Percentiles rank a stretch among this genome's conserved stretches.
phyloP scores from a whole-genome alignment of 2,797 vertebrate species.

The Sternotherus odoratus region DNA sequence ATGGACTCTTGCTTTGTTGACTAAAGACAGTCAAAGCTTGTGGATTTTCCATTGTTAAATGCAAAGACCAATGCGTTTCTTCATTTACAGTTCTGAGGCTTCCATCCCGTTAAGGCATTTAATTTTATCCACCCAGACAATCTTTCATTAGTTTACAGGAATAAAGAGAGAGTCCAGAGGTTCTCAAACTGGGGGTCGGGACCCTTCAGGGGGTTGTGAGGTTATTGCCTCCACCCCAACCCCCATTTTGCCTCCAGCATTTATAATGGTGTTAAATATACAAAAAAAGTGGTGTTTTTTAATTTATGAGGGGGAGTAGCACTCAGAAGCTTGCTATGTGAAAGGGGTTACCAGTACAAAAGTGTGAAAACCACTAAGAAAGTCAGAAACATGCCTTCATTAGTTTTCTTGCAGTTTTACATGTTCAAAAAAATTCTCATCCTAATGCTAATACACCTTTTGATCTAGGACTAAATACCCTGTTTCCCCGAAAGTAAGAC shows the following conservation, averaged over 20 bases:
- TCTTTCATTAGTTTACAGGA: background rate
- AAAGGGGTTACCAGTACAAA: too few relatives aligned
- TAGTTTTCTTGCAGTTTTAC: background rate
- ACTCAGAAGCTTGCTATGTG: too few relatives aligned
- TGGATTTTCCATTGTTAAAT: background rate
- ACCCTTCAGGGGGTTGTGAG: too few relatives aligned
- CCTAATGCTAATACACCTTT: background rate
- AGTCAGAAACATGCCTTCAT: background rate
- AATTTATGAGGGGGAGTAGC: too few relatives aligned
- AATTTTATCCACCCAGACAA: background rate
- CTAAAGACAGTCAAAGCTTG: background rate
- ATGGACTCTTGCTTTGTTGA: background rate
- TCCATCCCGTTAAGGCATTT: background rate
- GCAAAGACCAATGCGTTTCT: background rate
- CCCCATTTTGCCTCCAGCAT: too few relatives aligned
- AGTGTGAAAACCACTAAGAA: background rate
- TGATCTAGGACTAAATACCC: background rate
- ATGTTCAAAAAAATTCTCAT: background rate
- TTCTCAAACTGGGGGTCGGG: too few relatives aligned
- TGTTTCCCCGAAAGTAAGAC: too few relatives aligned
- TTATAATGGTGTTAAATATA: too few relatives aligned
- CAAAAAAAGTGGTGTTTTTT: too few relatives aligned
- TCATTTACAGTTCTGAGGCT: background rate
- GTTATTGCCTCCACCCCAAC: too few relatives aligned
- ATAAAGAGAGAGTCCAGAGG: background rate